These are phyloP conservation scores for Siderastrea radians DNA, from an alignment of 92 coral and sea anemone genomes.

Conservation along the genomic window DNA sequence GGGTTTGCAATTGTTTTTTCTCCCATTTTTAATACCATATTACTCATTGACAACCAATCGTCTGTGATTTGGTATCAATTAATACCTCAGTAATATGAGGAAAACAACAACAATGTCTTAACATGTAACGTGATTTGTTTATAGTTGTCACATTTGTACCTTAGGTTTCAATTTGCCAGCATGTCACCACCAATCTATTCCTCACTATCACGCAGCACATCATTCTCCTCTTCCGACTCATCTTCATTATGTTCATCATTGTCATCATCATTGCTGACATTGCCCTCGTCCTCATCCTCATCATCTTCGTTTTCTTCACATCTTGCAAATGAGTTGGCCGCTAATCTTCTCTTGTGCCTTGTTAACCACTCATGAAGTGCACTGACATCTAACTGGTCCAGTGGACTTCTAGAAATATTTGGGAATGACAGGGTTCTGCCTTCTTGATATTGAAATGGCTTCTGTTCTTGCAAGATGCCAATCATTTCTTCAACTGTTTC, in stretches of 20 bases:
- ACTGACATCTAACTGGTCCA: slow-evolving; percentile 5
- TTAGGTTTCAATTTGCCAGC: no score
- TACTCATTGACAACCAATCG: no score
- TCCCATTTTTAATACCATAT: no score
- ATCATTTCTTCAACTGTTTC: slow-evolving; percentile 43
- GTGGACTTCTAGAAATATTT: slow-evolving; percentile 14
- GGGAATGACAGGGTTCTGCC: slow-evolving; percentile 33
- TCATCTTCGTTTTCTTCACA: slow-evolving; percentile 33
- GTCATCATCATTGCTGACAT: slow-evolving; percentile 21
- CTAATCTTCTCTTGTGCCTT: slow-evolving; percentile 38
- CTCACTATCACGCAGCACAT: neutral
- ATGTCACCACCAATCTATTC: no score
- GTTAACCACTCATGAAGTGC: slow-evolving; percentile 20
- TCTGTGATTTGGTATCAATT: no score
- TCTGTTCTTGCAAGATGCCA: slow-evolving; percentile 1
- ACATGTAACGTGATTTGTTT: no score
- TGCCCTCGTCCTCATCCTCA: slow-evolving; percentile 12
- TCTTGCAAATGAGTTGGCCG: slow-evolving; percentile 10
- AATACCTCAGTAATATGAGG: no score
- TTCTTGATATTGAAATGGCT: slow-evolving; percentile 28
- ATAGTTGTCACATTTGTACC: no score
- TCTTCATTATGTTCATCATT: neutral
- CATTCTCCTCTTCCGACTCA: neutral
- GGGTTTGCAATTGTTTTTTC: no score
- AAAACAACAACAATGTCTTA: no score